These are phyloP conservation scores for Ectropis crepuscularia DNA, from an alignment of 2,888 invertebrate species.

Conservation along the genomic window DNA sequence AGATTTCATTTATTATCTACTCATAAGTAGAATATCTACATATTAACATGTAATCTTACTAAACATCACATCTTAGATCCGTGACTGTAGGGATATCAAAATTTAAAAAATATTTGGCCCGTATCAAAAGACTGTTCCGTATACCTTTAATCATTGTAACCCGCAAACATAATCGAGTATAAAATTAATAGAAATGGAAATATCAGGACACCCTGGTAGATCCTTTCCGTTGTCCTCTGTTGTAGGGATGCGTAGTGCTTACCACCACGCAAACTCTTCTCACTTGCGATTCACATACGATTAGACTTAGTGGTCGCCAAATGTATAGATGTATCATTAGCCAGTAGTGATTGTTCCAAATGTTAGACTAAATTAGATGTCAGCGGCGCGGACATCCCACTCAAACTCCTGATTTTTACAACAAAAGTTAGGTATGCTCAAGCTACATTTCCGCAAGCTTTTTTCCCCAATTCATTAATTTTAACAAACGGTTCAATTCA, in stretches of 20 bases:
- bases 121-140: slow-evolving; percentile 89
- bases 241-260: slow-evolving; percentile 28
- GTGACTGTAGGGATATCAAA: slow-evolving; percentile 79
- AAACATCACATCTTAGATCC: slow-evolving; percentile 70
- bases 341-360: slow-evolving; percentile 83
- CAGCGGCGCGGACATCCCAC: slow-evolving; percentile 61
- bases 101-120: slow-evolving; percentile 86
- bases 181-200: slow-evolving; percentile 61
- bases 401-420: not conserved
- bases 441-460: not conserved
- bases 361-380: slow-evolving; percentile 79
- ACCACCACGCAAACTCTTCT: slow-evolving; percentile 25
- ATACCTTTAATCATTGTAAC: slow-evolving; percentile 84
- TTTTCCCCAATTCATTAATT: no score
- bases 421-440: not conserved
- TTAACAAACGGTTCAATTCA: no score
- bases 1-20: slow-evolving; percentile 47
- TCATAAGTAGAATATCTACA: slow-evolving; percentile 58
- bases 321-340: slow-evolving; percentile 83
- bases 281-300: slow-evolving; percentile 66
- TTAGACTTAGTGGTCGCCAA: slow-evolving; percentile 82
- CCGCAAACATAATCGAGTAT: slow-evolving; percentile 69
- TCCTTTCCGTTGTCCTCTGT: slow-evolving; percentile 60
- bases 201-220: slow-evolving; percentile 63
- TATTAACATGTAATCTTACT: slow-evolving; percentile 67